phyloP scores from a whole-genome alignment of 2,797 vertebrate species.

The Erpetoichthys calabaricus region DNA sequence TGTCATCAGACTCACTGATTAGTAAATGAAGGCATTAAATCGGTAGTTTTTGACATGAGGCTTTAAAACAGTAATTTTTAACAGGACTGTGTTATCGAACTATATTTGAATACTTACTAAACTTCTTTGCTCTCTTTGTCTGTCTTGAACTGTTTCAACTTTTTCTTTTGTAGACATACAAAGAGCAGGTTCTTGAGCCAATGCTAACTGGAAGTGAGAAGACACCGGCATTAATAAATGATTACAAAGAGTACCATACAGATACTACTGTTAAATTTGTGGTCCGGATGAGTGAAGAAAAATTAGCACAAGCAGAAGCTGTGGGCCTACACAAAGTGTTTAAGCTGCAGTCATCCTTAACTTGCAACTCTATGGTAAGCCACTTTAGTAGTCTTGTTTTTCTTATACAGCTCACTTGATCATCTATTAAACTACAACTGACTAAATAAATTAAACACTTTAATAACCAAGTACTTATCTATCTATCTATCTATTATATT shows the following conservation, averaged over 20 bases:
- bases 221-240: conserved; percentile 84
- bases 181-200: conserved; percentile 91
- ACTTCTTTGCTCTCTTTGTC: too few species aligned
- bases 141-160: too few species aligned
- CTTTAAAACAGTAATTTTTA: too few species aligned
- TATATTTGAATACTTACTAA: too few species aligned
- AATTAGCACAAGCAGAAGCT: conserved; percentile 85
- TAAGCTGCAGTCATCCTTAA: conserved; percentile 91
- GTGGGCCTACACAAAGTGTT: conserved; percentile 95
- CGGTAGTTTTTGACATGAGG: too few species aligned
- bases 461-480: neutral
- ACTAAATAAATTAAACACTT: neutral
- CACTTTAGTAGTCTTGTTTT: conserved; percentile 15
- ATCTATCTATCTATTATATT: too few species aligned
- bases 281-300: conserved; percentile 94
- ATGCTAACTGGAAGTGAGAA: conserved; percentile 95
- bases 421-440: conserved; percentile 10
- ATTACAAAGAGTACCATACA: conserved; percentile 97
- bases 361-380: conserved; percentile 95
- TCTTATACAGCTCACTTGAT: conserved; percentile 2
- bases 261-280: conserved; percentile 94
- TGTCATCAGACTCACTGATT: too few species aligned
- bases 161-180: conserved; percentile 62
- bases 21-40: too few species aligned
- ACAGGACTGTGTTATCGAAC: too few species aligned